Evolutionary conservation across 2,113 vertebrate species (phyloP), one percentile per base, ranked within the genome.

Genomic region (Poeciliopsis retropinna): DNA sequence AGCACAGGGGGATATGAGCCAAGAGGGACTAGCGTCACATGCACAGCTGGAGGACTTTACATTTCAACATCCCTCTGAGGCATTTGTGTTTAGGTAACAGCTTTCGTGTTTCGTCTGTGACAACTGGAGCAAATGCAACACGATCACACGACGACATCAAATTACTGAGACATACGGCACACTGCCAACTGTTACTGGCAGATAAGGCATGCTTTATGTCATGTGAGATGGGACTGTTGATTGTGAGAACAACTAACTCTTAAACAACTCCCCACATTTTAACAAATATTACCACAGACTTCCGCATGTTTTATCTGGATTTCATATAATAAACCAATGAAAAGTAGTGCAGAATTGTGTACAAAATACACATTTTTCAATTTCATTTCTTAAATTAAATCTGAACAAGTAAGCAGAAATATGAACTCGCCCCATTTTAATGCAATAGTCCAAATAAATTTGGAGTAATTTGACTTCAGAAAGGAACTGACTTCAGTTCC

Each of bases 181-280:
- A 25, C 62, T 32, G 67, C 60, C 90, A 85, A 85, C 82, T 91
- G 90, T 70, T 84, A 54, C 79, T 67, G 75, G 75, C 54, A 91
- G 93, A 93, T 94, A 93, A 85, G 82, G 57, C 73, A 67, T 75
- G 75, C 69, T 28, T 64, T 44, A 68, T 32, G 82, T 82, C 68
- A 64, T 60, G 61, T 54, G 62, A 79, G 77, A 79, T 89, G 70
- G 39, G 72, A 69, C 73, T 80, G 67, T 30, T 80, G 81, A 91
- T 88, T 86, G 71, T 67, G 62, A 88, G 37, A 68, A 79, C 60
- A 70, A 73, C 75, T 72, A 61, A 22, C 51, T n/a, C 22, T 25
- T 57, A n/a, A 57, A 22, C 51, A 57, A 25, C 8, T 8, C 51
- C 51, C 9, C 51, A 57, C 22, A n/a, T 57, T 57, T 6, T 57